These are phyloP conservation scores for Elysia crispata DNA, from an alignment of 2,888 invertebrate species.

Conservation along the genomic window DNA sequence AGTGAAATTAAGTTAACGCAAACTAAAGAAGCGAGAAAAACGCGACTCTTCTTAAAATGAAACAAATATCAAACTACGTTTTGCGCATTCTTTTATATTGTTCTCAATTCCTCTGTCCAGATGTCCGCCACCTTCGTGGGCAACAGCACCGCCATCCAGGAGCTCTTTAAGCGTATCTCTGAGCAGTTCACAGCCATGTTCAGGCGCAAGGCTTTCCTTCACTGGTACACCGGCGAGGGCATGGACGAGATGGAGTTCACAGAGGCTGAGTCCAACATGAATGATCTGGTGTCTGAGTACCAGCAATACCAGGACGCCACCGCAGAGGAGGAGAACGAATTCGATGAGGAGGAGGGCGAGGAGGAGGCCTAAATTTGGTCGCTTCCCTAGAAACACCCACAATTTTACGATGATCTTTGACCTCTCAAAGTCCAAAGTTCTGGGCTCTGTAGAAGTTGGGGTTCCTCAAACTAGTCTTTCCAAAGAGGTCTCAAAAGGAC, in stretches of 20 bases:
- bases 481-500: too few species aligned
- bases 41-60: too few species aligned
- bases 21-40: too few species aligned
- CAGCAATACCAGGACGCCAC: constrained; percentile 72
- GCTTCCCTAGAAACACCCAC: too few species aligned
- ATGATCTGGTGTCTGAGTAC: constrained; percentile 78
- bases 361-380: constrained; percentile 37
- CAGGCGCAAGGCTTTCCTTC: constrained; percentile 96
- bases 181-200: constrained; percentile 86
- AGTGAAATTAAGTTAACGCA: too few species aligned
- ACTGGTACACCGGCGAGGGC: constrained; percentile 96
- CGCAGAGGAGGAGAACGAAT: constrained; percentile 80
- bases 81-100: too few species aligned
- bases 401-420: too few species aligned
- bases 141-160: constrained; percentile 73
- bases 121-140: constrained; percentile 87
- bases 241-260: constrained; percentile 98
- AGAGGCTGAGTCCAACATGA: constrained; percentile 96
- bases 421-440: too few species aligned
- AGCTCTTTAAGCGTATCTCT: constrained; percentile 67
- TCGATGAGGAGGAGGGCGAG: constrained; percentile 46
- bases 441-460: too few species aligned
- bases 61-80: too few species aligned
- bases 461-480: too few species aligned
- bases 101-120: neutral